Percentiles rank a stretch among this genome's conserved stretches.
phyloP scores from a whole-genome alignment of 2,797 vertebrate genomes.

The Tauraco hartlaubi region DNA sequence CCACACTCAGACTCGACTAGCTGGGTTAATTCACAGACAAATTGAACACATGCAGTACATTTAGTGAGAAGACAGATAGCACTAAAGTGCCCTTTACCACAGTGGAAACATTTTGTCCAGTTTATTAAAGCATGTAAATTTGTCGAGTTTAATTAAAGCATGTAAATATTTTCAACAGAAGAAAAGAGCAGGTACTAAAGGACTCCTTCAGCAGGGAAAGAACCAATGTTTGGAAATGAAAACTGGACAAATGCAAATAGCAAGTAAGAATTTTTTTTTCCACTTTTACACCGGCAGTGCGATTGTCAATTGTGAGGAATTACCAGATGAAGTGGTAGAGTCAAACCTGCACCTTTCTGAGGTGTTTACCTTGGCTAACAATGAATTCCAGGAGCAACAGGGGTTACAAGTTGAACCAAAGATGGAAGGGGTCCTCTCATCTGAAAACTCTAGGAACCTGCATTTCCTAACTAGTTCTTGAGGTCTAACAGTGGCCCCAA shows the following conservation, averaged over 20 bases:
- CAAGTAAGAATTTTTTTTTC: neutral
- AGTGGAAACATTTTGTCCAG: neutral
- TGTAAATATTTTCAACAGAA: neutral
- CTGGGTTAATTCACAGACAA: conserved; percentile 37
- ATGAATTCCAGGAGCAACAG: neutral
- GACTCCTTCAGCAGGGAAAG: neutral
- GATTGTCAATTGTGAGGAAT: neutral
- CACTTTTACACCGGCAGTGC: neutral
- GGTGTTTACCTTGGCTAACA: neutral
- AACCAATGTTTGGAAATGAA: neutral
- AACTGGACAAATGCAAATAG: neutral
- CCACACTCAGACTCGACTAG: neutral
- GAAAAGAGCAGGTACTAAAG: neutral
- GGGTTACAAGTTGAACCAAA: neutral
- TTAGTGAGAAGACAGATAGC: conserved; percentile 28
- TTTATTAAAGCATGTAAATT: neutral
- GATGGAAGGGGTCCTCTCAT: neutral
- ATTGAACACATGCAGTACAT: conserved; percentile 6
- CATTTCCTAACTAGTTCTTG: neutral
- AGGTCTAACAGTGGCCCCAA: neutral
- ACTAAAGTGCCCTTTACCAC: neutral
- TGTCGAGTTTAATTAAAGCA: neutral
- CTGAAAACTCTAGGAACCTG: neutral
- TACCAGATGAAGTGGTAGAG: neutral
- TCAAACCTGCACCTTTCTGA: neutral